These are phyloP conservation scores for Scopus umbretta DNA, from an alignment of 2,113 vertebrate species.

Conservation along the genomic window DNA sequence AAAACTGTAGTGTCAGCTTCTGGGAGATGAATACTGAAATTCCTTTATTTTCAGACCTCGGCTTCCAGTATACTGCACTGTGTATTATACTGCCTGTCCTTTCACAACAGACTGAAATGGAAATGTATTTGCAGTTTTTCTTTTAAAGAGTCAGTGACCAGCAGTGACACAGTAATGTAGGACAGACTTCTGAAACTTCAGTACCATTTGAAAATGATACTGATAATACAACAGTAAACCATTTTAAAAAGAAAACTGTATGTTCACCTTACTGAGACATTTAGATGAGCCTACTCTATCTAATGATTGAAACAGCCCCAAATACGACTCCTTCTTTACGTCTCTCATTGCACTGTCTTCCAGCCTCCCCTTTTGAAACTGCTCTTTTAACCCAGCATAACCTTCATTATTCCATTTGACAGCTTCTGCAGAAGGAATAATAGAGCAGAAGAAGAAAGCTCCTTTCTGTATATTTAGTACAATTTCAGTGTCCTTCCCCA, in stretches of 20 bases:
- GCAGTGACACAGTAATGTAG: neutral
- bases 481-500: neutral
- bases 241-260: neutral
- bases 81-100: neutral
- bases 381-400: neutral
- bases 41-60: neutral
- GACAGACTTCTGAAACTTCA: neutral
- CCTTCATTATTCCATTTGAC: neutral
- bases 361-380: neutral
- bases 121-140: neutral
- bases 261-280: neutral
- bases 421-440: neutral
- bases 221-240: neutral
- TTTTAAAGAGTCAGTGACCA: neutral
- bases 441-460: neutral
- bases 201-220: neutral
- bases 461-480: neutral
- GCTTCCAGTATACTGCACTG: neutral
- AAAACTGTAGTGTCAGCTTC: constrained; percentile 13
- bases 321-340: neutral
- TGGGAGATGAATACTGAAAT: neutral
- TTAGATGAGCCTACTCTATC: neutral
- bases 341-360: neutral
- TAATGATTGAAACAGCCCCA: neutral
- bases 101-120: neutral